Percentiles rank a stretch among this genome's conserved stretches.
phyloP scores from a whole-genome alignment of 2,888 invertebrate species.

The Nomada fucata region DNA sequence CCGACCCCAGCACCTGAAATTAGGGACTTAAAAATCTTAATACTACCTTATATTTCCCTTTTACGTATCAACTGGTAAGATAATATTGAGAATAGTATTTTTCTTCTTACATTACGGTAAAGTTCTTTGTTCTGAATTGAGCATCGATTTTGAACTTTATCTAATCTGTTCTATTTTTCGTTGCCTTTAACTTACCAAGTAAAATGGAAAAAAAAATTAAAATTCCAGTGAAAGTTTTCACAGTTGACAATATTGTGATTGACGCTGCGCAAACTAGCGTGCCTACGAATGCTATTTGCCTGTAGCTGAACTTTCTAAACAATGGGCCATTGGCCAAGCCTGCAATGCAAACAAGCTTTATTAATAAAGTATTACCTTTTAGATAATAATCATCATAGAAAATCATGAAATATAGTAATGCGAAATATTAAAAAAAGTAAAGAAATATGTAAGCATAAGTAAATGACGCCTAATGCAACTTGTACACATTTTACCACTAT shows the following conservation, averaged over 20 bases:
- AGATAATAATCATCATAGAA: background rate
- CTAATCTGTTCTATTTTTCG: background rate
- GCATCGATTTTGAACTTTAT: background rate
- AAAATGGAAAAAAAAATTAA: conserved; percentile 88
- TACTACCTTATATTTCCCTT: background rate
- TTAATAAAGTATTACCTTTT: background rate
- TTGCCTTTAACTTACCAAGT: conserved; percentile 86
- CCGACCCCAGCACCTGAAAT: conserved; percentile 87
- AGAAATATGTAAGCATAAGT: background rate
- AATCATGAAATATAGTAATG: background rate
- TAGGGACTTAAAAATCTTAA: background rate
- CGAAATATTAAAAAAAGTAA: background rate
- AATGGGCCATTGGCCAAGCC: conserved; percentile 89
- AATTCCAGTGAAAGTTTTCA: conserved; percentile 87
- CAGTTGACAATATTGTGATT: conserved; percentile 87
- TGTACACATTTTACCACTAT: background rate
- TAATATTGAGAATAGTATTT: background rate
- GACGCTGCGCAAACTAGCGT: conserved; percentile 85
- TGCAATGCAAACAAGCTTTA: conserved; percentile 85
- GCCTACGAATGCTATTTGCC: conserved; percentile 87
- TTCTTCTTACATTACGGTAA: no score
- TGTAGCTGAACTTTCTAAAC: conserved; percentile 87
- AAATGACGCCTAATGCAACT: background rate
- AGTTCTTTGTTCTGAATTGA: background rate
- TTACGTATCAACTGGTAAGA: background rate